Percentiles rank a stretch among this genome's conserved stretches.
Evolutionary conservation across 2,113 vertebrate species (phyloP).

Genomic region (Dasypus novemcinctus): DNA sequence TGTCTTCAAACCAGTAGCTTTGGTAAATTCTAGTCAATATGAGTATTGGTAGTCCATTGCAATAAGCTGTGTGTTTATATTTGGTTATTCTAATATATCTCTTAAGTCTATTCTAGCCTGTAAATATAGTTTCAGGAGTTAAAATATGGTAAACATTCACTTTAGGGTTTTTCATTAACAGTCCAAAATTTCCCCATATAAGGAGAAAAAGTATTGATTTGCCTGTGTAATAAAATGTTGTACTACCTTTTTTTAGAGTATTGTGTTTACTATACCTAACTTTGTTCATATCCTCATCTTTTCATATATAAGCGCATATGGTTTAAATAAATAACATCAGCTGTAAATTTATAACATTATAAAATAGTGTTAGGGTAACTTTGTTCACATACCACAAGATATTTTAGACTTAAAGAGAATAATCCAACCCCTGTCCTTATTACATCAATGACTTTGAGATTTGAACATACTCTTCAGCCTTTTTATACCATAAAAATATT

Average conservation of each 20-base stretch:
- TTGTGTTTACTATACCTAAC: background rate
- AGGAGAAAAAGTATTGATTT: background rate
- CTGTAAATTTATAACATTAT: background rate
- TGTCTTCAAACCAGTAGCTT: background rate
- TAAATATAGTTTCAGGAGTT: background rate
- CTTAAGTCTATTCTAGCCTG: background rate
- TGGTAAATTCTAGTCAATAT: constrained; percentile 25
- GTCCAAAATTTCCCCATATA: background rate
- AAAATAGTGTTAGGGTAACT: background rate
- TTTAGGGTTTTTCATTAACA: background rate
- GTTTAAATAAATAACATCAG: background rate
- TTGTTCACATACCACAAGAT: background rate
- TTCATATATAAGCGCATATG: background rate
- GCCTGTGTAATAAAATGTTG: background rate
- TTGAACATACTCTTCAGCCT: background rate
- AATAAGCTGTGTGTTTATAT: background rate
- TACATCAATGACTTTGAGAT: background rate
- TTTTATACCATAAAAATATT: background rate
- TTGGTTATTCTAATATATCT: background rate
- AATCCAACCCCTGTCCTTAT: background rate
- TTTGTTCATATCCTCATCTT: background rate
- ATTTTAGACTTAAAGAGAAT: background rate
- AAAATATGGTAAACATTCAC: background rate
- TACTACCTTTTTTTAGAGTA: background rate
- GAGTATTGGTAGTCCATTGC: background rate